A percentile compares a stretch with the other conserved stretches of the same genome.
Evolutionary conservation across 2,113 vertebrate genomes (phyloP).

Genomic region (Cavia aperea): DNA sequence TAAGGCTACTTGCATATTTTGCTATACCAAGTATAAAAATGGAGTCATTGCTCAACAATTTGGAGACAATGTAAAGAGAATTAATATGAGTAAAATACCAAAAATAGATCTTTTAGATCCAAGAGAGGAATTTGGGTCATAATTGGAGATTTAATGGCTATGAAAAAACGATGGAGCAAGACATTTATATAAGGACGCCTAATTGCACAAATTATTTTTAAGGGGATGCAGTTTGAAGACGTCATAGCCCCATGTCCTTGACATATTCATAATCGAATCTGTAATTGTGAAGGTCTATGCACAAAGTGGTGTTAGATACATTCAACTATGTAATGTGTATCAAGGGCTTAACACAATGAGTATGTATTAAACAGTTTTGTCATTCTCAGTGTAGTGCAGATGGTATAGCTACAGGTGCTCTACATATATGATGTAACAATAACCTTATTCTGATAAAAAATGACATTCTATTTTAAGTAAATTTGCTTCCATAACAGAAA

Average conservation of each 20-base stretch:
- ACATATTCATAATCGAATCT: not conserved
- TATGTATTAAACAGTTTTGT: not conserved
- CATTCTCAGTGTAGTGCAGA: not conserved
- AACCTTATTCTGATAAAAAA: not conserved
- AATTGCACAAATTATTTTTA: not conserved
- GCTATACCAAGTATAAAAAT: not conserved
- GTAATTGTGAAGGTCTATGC: not conserved
- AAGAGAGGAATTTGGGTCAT: not conserved
- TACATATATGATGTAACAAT: not conserved
- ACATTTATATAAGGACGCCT: not conserved
- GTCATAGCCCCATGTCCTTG: not conserved
- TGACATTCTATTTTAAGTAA: constrained; percentile 4
- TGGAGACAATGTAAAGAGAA: not conserved
- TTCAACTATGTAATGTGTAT: constrained; percentile 16
- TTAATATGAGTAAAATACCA: not conserved
- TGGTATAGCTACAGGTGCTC: not conserved
- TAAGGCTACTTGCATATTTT: constrained; percentile 6
- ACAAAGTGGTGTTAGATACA: not conserved
- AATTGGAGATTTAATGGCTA: not conserved
- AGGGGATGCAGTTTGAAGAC: constrained; percentile 30
- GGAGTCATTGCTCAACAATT: constrained; percentile 12
- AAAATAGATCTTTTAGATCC: not conserved
- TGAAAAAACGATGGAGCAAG: not conserved
- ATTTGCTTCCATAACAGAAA: constrained; percentile 10
- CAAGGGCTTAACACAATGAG: not conserved